Conservation (phyloP, 2,888 invertebrate species). For the Ctenicera cuprea region DNA sequence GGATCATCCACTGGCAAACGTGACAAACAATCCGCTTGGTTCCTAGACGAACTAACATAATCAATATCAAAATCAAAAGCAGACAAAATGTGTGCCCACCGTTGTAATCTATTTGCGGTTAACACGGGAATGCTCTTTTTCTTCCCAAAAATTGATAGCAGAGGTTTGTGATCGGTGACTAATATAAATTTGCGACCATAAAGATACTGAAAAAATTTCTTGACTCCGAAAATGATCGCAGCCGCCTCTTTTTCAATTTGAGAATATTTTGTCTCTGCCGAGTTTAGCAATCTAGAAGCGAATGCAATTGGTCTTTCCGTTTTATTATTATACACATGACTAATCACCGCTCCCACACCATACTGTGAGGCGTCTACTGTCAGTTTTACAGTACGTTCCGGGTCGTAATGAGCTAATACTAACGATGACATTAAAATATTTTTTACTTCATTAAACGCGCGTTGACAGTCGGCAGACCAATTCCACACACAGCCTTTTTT, state of each 20-base stretch:
- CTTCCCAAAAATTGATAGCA: not conserved
- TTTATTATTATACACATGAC: not conserved
- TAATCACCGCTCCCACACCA: not conserved
- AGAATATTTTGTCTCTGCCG: not conserved
- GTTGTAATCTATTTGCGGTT: too few species aligned
- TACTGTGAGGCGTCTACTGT: not conserved
- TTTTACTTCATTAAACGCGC: not conserved
- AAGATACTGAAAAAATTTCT: conserved; percentile 52
- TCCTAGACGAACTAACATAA: not conserved
- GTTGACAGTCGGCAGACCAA: not conserved
- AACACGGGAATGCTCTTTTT: not conserved
- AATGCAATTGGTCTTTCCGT: not conserved
- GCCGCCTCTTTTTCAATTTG: conserved; percentile 11
- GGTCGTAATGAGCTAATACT: not conserved
- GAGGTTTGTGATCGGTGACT: not conserved
- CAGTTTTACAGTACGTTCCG: not conserved
- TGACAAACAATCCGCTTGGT: not conserved
- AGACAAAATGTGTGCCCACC: too few species aligned
- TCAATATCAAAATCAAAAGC: not conserved
- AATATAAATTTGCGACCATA: too few species aligned
- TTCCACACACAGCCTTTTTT: not conserved
- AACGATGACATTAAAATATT: not conserved
- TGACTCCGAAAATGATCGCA: conserved; percentile 51
- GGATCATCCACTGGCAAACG: not conserved
- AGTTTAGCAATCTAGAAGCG: not conserved